Base-by-base conservation (phyloP, 2,797 vertebrate species). In the Acipenser oxyrinchus region DNA sequence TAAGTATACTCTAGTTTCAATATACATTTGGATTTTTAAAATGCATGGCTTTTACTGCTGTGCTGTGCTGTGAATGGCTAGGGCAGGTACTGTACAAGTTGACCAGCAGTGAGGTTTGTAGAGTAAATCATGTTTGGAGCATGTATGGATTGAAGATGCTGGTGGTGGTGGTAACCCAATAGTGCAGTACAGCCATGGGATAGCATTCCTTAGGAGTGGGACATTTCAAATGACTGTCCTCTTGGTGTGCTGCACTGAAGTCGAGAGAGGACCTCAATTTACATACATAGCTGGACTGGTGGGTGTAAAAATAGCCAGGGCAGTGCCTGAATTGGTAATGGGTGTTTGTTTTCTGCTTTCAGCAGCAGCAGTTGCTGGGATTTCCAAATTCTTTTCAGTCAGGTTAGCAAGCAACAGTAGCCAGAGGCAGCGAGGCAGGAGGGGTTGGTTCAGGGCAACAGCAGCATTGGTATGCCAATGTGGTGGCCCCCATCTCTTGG, bases 281-380 rank as follows among this genome's bases (percentile, higher is more conserved):
- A 86, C 87, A 87, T 86, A 90, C 93, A 95, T 93, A 94, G 85
- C 86, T 94, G 72, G 85, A 81, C 88, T 88, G 84, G 90, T 94
- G 93, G 93, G 93, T 90, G 93, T 96, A 96, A 95, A 97, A 95
- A 97, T 96, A 97, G 92, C 79, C 58, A 9, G 70, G 77, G 74
- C 83, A 81, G 83, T 13, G 85, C 84, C 88, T 76, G 89, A 87
- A 87, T 92, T 90, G 90, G 87, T 88, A 86, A 83, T 89, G 88
- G 86, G 87, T 87, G 83, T 81, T 84, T 57, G 79, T 73, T 63
- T 64, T 78, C 81, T 78, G 83, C 70, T 81, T 13, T 78, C 85
- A 87, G 79, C 81, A 78, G 83, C 70, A 82, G 78, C 85, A 87
- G 86, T 87, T 86, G 87, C 81, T 75, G 80, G 80, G 67, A 79